Evolutionary conservation across 2,113 vertebrate species (phyloP), one percentile per base, ranked within the genome.

Genomic region (Pyxicephalus adspersus): DNA sequence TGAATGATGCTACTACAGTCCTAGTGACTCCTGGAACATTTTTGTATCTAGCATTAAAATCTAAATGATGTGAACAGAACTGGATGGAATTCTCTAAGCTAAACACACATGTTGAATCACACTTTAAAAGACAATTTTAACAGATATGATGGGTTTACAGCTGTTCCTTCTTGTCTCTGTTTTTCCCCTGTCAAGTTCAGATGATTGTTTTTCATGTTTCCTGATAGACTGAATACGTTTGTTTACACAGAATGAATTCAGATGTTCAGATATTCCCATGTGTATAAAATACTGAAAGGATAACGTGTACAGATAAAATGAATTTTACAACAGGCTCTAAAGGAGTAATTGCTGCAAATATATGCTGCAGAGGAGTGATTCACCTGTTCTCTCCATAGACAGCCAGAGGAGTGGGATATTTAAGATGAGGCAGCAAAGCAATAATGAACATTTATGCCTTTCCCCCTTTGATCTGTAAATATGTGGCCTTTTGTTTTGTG

Each of bases 151-250:
- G 64, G 20, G 20, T 28, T 60, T 6, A 61, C 65, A 79, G 52
- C 77, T 79, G 77, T 9, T 28, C 19, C 23, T 7, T 13, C 31
- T 34, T 55, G 29, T 67, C n/a, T 70, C 77, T 79, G 77, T 45
- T 70, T 79, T 71, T 50, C 19, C 66, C 72, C 55, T 52, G n/a
- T 52, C 55, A 64, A 31, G 22, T 71, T 72, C 66, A 60, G 18
- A 80, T 52, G 26, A 71, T 71, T 80, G 57, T 25, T 71, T 80
- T 80, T 80, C 57, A 71, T 61, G 66, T 71, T 70, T 75, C 18
- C 29, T 68, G n/a, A 67, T 67, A 57, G 51, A 61, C 65, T 50
- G 66, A 79, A 79, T 71, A 50, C 52, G 20, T 54, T 64, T 76
- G 45, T 38, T 70, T 58, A 22, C 52, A 79, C 65, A 26, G 16